phyloP scores from a whole-genome alignment of 2,797 vertebrate genomes.

The Staurois parvus region DNA sequence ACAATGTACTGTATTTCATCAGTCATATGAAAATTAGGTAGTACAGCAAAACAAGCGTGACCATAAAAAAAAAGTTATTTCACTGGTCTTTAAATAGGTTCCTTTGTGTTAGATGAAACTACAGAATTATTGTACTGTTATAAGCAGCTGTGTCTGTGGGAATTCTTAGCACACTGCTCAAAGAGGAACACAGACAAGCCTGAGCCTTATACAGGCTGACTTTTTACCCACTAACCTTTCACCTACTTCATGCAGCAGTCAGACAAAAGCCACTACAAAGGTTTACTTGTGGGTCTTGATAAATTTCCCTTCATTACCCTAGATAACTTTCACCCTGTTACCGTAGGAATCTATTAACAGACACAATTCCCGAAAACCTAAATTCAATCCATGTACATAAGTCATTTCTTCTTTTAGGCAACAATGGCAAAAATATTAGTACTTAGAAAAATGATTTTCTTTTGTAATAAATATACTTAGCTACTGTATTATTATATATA shows the following conservation, averaged over 20 bases:
- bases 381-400: background rate
- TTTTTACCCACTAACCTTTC: slow-evolving; percentile 70
- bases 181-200: slow-evolving; percentile 18
- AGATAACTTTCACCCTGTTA: slow-evolving; percentile 43
- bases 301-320: slow-evolving; percentile 27
- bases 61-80: background rate
- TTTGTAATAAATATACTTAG: too few relatives aligned
- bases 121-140: background rate
- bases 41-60: background rate
- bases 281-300: slow-evolving; percentile 39
- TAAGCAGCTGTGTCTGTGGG: slow-evolving; percentile 37
- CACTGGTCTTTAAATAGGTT: background rate
- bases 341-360: background rate
- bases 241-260: slow-evolving; percentile 54
- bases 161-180: background rate
- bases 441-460: background rate
- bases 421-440: background rate
- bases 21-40: background rate
- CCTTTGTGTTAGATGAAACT: background rate
- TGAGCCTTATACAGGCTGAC: slow-evolving; percentile 67
- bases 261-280: slow-evolving; percentile 33
- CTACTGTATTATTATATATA: too few relatives aligned
- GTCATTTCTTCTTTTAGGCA: background rate
- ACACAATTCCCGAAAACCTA: background rate
- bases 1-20: too few relatives aligned